Conservation (phyloP, 2,888 invertebrate genomes). For the Plutella xylostella region DNA sequence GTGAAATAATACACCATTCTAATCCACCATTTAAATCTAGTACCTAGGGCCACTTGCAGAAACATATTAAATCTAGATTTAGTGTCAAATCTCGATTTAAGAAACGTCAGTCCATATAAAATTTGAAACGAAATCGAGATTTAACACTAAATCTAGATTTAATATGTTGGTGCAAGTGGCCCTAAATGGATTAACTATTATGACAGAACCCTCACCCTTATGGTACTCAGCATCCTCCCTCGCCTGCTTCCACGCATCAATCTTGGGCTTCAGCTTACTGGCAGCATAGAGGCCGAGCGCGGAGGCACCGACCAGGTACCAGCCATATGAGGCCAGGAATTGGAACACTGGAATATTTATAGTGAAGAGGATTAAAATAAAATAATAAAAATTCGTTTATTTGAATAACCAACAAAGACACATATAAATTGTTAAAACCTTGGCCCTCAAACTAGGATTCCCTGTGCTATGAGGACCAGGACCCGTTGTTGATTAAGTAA, state of each 20-base stretch:
- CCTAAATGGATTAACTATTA: too few relatives aligned
- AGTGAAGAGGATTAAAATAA: not conserved
- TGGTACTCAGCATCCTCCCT: conserved; percentile 46
- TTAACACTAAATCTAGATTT: too few relatives aligned
- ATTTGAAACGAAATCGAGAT: too few relatives aligned
- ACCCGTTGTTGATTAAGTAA: too few relatives aligned
- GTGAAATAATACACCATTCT: not conserved
- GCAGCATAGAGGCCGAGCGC: conserved; percentile 21
- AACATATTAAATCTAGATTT: too few relatives aligned
- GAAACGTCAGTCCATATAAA: too few relatives aligned
- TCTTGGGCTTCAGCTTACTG: conserved; percentile 24
- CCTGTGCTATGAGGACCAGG: not conserved
- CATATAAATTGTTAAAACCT: not conserved
- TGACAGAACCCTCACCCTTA: conserved; percentile 32
- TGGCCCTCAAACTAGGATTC: not conserved
- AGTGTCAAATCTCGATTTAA: too few relatives aligned
- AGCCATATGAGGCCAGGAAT: conserved; percentile 41
- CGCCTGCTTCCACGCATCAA: conserved; percentile 32
- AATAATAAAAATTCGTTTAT: not conserved
- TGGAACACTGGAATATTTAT: conserved; percentile 28
- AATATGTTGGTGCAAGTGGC: too few relatives aligned
- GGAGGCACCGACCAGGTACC: conserved; percentile 33
- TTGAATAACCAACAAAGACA: not conserved
- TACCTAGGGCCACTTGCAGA: too few relatives aligned
- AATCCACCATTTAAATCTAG: too few relatives aligned